phyloP scores from a whole-genome alignment of 2,113 vertebrate species.

The Pedetes capensis region DNA sequence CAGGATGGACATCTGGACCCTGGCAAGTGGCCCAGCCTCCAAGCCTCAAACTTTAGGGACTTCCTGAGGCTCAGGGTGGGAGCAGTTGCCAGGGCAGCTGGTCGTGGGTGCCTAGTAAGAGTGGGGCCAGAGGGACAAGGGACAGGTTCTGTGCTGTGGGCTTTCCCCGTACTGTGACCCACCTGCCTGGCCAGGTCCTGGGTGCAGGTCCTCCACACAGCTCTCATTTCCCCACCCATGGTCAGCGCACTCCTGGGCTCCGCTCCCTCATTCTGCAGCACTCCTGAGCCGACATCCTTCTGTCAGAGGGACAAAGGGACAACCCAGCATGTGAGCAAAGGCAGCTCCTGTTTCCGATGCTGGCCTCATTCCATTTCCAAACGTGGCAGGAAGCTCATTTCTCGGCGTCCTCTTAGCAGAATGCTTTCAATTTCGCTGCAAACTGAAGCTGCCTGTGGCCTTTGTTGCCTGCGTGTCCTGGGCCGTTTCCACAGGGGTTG shows the following conservation, averaged over 20 bases:
- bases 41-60: background rate
- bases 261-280: rapidly evolving
- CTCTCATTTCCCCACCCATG: no score
- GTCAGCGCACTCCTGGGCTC: background rate
- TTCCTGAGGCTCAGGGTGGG: background rate
- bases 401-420: background rate
- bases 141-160: background rate
- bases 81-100: background rate
- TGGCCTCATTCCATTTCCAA: background rate
- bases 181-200: background rate
- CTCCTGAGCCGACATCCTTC: background rate
- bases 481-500: rapidly evolving
- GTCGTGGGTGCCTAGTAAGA: background rate
- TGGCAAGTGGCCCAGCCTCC: background rate
- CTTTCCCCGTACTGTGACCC: no score
- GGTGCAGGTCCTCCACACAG: background rate
- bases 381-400: background rate
- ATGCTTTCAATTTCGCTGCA: background rate
- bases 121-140: background rate
- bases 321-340: rapidly evolving
- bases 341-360: no score
- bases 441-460: background rate
- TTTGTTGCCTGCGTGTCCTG: rapidly evolving
- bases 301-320: no score
- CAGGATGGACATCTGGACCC: background rate